A percentile compares a stretch with the other conserved stretches of the same genome.
Conservation (phyloP, 2,888 invertebrate species). For the Pseudococcus viburni region DNA sequence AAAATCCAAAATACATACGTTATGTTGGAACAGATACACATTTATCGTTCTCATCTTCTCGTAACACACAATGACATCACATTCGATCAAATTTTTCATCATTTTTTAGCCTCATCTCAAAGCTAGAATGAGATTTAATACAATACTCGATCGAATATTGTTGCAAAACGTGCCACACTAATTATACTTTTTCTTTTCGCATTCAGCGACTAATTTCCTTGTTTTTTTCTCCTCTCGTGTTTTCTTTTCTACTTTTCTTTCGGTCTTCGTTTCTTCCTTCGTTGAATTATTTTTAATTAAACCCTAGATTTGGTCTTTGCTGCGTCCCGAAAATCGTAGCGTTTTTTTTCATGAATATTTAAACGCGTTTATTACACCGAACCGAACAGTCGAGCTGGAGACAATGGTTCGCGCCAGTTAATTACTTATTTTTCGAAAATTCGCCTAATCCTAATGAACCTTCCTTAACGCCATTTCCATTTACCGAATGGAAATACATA, state of each 20-base stretch:
- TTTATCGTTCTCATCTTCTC: no score
- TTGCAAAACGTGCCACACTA: neutral
- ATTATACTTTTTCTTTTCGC: neutral
- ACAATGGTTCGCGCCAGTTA: conserved; percentile 16
- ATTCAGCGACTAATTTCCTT: neutral
- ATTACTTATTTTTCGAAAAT: conserved; percentile 49
- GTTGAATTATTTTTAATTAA: conserved; percentile 40
- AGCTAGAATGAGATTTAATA: neutral
- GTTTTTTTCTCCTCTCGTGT: neutral
- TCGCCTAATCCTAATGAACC: conserved; percentile 42
- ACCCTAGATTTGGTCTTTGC: neutral
- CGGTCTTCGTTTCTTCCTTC: neutral
- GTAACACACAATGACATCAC: no score
- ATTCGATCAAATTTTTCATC: neutral
- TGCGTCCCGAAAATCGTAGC: neutral
- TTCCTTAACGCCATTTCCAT: conserved; percentile 35
- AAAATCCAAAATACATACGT: no score
- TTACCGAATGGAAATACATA: neutral
- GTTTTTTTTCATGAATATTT: conserved; percentile 46
- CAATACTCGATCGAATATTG: neutral
- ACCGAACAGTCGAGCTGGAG: neutral
- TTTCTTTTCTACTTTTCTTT: neutral
- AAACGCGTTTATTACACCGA: conserved; percentile 3
- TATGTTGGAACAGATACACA: no score
- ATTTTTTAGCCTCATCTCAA: neutral